phyloP scores from a whole-genome alignment of 2,113 vertebrate species.

The Lepus americanus region DNA sequence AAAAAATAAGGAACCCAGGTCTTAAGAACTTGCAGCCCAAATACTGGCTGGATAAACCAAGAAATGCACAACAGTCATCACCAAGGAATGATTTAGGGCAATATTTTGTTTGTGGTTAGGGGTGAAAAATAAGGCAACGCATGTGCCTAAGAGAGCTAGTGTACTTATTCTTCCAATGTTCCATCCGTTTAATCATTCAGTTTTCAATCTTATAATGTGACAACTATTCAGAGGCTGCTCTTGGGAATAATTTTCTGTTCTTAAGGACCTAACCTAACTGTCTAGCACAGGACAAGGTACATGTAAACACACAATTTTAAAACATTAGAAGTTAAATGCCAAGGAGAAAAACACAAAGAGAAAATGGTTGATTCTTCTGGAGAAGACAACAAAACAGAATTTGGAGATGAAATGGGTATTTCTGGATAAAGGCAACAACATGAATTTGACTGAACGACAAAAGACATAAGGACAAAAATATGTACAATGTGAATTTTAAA shows the following conservation, averaged over 20 bases:
- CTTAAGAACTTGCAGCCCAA: background rate
- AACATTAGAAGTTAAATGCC: background rate
- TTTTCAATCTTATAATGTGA: background rate
- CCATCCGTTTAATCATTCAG: background rate
- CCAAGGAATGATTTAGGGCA: background rate
- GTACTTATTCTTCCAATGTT: background rate
- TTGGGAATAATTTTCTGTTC: background rate
- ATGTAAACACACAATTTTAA: background rate
- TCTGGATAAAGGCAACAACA: background rate
- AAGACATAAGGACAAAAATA: background rate
- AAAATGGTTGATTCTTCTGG: background rate
- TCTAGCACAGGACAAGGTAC: background rate
- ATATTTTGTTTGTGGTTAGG: background rate
- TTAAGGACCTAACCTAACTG: background rate
- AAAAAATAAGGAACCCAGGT: background rate
- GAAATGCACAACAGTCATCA: background rate
- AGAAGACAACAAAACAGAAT: background rate
- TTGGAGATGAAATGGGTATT: background rate
- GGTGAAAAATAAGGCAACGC: background rate
- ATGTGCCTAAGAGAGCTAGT: background rate
- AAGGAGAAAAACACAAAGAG: background rate
- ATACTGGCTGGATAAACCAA: background rate
- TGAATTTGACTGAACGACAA: background rate
- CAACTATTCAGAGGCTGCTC: background rate
- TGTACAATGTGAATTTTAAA: background rate